Base-by-base conservation (phyloP, 1,140 invertebrate species). In the Diabrotica virgifera region DNA sequence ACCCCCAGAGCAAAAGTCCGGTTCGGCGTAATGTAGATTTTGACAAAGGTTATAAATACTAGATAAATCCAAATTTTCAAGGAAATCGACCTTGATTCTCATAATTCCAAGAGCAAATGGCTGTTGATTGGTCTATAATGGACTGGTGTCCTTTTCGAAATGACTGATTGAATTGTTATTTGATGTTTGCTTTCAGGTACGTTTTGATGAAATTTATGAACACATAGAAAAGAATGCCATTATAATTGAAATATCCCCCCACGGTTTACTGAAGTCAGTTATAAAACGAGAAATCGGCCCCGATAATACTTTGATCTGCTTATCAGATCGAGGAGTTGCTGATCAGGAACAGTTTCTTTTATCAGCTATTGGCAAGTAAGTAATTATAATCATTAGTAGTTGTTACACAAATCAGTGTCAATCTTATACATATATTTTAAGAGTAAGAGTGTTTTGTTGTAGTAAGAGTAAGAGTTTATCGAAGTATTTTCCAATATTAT, bases 231-330 rank as follows among this genome's bases (percentile, higher is more conserved):
- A 82, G 46, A 88, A 95, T 78, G 90, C 93, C 0, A 81, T 96
- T 53, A 86, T 88, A 0, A 89, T 91, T 64, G 86, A 87, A 70
- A 89, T 96, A 12, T 91, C 92, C 0, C 93, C 94, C 0, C 93
- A 95, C 70, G 88, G 90, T 6, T 82, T 96, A 5, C 73, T 90
- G 2, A 85, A 89, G 62, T 87, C 84, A 5, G 84, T 97, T 62
- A 86, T 87, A 0, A 81, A 82, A 40, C 78, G 83, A 9, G 87
- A 89, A 5, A 74, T 96, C 5, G 82, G 85, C 9, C 70, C 82
- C 72, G 83, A 79, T 0, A 80, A 84, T 56, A 84, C 84, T 11
- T 90, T 89, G 72, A 81, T 95, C 61, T 87, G 91, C 24, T 80
- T 96, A 3, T 89, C 92, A 78, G 93, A 93, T 72, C 80, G 82